Percentiles rank a stretch among this genome's conserved stretches.
Evolutionary conservation across 2,113 vertebrate genomes (phyloP).

Genomic region (Climacteris rufus): DNA sequence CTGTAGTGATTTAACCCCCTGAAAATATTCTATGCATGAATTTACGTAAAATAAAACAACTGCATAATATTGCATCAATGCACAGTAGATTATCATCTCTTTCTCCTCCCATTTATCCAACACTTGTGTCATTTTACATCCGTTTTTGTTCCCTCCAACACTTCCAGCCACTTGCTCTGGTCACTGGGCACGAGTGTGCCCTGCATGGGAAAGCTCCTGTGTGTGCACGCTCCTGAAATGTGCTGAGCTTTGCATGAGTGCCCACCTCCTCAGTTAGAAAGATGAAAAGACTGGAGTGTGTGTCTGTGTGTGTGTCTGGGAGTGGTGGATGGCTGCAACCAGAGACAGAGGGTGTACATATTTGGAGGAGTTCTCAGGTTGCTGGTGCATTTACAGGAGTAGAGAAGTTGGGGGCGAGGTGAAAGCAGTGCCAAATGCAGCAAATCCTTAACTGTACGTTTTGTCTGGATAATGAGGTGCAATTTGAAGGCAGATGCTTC

Average conservation of each 20-base stretch:
- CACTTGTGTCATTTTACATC: background rate
- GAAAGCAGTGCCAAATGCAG: background rate
- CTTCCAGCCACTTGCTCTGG: background rate
- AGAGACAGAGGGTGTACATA: background rate
- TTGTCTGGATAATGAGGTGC: background rate
- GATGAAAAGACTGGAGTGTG: background rate
- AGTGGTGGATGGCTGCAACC: background rate
- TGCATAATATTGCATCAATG: background rate
- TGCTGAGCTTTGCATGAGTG: background rate
- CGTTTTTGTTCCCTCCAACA: background rate
- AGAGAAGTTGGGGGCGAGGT: background rate
- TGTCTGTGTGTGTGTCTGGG: background rate
- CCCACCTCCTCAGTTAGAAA: accelerated
- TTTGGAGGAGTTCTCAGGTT: background rate
- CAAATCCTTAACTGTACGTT: background rate
- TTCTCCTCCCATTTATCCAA: background rate
- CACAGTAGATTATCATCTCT: background rate
- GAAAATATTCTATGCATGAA: background rate
- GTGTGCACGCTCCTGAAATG: background rate
- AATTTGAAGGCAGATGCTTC: background rate
- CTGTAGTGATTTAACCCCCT: background rate
- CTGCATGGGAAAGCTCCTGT: background rate
- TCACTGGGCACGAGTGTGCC: accelerated
- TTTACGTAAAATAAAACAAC: background rate
- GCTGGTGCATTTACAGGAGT: background rate